Evolutionary conservation across 2,888 invertebrate genomes (phyloP).

Genomic region (Diabrotica balteata): DNA sequence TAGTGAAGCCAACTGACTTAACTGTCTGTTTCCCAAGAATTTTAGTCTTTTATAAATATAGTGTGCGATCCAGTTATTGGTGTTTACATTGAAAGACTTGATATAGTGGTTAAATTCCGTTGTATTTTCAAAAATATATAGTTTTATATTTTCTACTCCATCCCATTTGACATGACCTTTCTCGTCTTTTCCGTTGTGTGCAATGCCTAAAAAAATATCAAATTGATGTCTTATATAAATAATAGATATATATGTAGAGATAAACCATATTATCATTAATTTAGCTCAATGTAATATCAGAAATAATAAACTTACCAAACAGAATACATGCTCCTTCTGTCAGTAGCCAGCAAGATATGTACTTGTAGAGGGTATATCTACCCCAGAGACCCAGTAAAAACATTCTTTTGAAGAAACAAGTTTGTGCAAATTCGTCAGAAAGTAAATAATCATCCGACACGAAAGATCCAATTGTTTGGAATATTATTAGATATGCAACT

Average conservation of each 20-base stretch:
- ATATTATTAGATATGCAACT: conserved; percentile 74
- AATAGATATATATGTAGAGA: neutral
- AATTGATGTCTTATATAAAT: neutral
- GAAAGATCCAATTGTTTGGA: conserved; percentile 74
- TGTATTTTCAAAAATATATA: conserved; percentile 82
- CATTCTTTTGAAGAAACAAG: conserved; percentile 67
- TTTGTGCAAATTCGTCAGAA: conserved; percentile 66
- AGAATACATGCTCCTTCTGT: conserved; percentile 79
- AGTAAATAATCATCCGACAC: conserved; percentile 79
- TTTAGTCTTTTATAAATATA: conserved; percentile 93
- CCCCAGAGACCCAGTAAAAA: conserved; percentile 83
- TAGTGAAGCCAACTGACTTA: conserved; percentile 84
- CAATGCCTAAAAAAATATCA: conserved; percentile 72
- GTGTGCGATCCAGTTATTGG: conserved; percentile 92
- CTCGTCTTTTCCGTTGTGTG: conserved; percentile 79
- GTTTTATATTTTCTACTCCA: conserved; percentile 87
- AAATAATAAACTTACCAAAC: conserved; percentile 60
- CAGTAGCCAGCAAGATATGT: conserved; percentile 92
- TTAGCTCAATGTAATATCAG: too few relatives aligned
- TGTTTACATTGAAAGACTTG: conserved; percentile 92
- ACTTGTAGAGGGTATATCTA: conserved; percentile 85
- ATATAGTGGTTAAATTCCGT: conserved; percentile 88
- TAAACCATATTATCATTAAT: too few relatives aligned
- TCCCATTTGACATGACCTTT: conserved; percentile 77
- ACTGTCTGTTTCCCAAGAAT: conserved; percentile 81